Percentiles rank a stretch among this genome's conserved stretches.
These are phyloP conservation scores for Chaetodon auriga DNA, from an alignment of 2,113 vertebrate species.

Conservation along the genomic window DNA sequence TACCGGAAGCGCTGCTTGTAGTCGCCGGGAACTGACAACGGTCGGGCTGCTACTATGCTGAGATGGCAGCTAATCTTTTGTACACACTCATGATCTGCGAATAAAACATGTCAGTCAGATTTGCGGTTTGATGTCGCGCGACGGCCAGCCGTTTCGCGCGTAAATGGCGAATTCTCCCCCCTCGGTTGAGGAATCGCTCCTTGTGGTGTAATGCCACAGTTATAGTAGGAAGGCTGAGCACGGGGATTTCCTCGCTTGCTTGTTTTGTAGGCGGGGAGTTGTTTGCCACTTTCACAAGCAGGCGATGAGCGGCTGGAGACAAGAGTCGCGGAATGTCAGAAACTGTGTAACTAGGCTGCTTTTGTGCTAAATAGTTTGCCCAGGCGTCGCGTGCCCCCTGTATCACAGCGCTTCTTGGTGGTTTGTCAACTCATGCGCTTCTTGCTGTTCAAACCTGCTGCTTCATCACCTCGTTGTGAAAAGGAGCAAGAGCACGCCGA, in stretches of 20 bases:
- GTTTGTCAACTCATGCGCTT: slow-evolving; percentile 79
- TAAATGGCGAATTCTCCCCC: background rate
- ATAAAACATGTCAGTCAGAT: slow-evolving; percentile 36
- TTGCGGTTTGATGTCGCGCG: background rate
- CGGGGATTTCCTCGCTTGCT: slow-evolving; percentile 81
- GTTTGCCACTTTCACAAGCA: slow-evolving; percentile 68
- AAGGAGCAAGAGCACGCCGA: slow-evolving; percentile 70
- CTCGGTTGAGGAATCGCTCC: background rate
- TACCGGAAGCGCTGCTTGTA: slow-evolving; percentile 11
- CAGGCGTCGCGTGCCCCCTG: slow-evolving; percentile 8
- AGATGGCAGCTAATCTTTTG: slow-evolving; percentile 66
- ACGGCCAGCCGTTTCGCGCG: background rate
- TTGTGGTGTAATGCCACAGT: slow-evolving; percentile 34
- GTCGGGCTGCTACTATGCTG: slow-evolving; percentile 40
- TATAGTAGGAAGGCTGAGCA: slow-evolving; percentile 57
- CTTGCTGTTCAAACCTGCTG: slow-evolving; percentile 79
- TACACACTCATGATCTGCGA: slow-evolving; percentile 38
- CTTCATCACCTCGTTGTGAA: slow-evolving; percentile 80
- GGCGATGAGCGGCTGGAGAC: slow-evolving; percentile 50
- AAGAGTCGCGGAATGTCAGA: slow-evolving; percentile 74
- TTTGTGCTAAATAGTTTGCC: slow-evolving; percentile 9
- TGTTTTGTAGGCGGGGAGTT: slow-evolving; percentile 80
- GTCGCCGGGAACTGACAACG: background rate
- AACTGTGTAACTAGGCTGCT: slow-evolving; percentile 53
- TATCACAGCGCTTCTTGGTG: slow-evolving; percentile 42